Percentiles rank a stretch among this genome's conserved stretches.
Conservation (phyloP, 1,140 invertebrate genomes). For the Eurytemora carolleeae region DNA sequence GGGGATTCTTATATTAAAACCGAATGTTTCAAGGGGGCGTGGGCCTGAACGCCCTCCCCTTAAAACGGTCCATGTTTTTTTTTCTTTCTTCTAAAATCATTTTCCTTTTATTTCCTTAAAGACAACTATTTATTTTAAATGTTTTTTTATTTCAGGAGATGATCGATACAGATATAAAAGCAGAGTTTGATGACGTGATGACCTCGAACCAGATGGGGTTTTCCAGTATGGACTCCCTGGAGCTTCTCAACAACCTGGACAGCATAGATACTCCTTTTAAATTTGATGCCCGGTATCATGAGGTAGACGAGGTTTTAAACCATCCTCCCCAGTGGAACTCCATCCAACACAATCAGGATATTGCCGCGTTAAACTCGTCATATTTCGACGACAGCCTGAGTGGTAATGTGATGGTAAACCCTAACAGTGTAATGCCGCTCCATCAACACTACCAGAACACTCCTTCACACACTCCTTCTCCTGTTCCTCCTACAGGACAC, state of each 20-base stretch:
- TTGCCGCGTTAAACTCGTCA: slow-evolving; percentile 26
- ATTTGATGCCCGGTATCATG: background rate
- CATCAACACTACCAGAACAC: slow-evolving; percentile 20
- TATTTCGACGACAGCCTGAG: slow-evolving; percentile 48
- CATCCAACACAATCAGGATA: slow-evolving; percentile 3
- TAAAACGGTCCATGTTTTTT: too few species aligned
- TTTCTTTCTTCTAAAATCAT: too few species aligned
- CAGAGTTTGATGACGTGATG: slow-evolving; percentile 51
- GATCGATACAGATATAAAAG: slow-evolving; percentile 58
- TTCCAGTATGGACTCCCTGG: slow-evolving; percentile 11
- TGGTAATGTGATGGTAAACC: slow-evolving; percentile 53
- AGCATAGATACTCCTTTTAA: slow-evolving; percentile 16
- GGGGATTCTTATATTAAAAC: too few species aligned
- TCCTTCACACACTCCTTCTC: slow-evolving; percentile 16
- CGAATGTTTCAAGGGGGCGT: too few species aligned
- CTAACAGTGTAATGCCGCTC: slow-evolving; percentile 44
- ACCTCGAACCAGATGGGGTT: slow-evolving; percentile 25
- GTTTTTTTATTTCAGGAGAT: too few species aligned
- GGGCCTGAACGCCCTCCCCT: too few species aligned
- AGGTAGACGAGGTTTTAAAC: slow-evolving; percentile 11
- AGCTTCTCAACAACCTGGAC: slow-evolving; percentile 5
- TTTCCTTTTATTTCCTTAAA: too few species aligned
- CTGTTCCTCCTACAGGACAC: slow-evolving; percentile 7
- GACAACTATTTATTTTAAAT: too few species aligned
- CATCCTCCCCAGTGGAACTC: background rate